A percentile compares a stretch with the other conserved stretches of the same genome.
Conservation (phyloP, 2,888 invertebrate genomes). For the Drosophila quinaria region DNA sequence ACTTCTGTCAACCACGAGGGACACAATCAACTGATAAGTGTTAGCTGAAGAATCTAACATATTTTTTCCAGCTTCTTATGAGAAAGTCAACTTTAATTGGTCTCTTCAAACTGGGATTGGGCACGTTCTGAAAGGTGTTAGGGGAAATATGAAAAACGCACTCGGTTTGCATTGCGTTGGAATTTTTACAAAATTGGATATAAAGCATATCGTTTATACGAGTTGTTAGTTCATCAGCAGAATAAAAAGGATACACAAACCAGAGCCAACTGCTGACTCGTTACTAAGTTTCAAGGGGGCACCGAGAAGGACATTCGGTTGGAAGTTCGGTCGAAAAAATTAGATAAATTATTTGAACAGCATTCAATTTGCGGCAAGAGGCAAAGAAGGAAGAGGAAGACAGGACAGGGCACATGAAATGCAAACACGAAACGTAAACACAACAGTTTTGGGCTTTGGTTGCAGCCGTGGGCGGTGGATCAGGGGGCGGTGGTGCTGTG, state of each 20-base stretch:
- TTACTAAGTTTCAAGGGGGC: conserved; percentile 19
- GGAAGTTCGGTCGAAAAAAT: conserved; percentile 41
- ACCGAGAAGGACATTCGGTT: conserved; percentile 3
- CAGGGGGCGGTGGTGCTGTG: background rate
- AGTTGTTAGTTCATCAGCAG: conserved; percentile 7
- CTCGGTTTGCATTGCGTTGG: conserved; percentile 5
- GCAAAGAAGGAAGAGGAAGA: background rate
- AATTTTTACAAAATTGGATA: conserved; percentile 14
- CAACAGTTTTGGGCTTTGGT: conserved; percentile 29
- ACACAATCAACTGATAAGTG: conserved; percentile 3
- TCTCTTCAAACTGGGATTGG: conserved; percentile 5
- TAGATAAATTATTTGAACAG: conserved; percentile 69
- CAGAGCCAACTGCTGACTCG: conserved; percentile 34
- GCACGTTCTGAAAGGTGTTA: conserved; percentile 12
- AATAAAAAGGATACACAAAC: conserved; percentile 10
- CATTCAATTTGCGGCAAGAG: conserved; percentile 66
- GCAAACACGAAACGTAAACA: conserved; percentile 65
- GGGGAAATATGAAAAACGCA: conserved; percentile 19
- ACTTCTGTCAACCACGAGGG: conserved; percentile 5
- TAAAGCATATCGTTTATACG: conserved; percentile 33
- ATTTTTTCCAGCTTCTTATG: conserved; percentile 9
- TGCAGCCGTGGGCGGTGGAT: conserved; percentile 30
- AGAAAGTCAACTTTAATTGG: conserved; percentile 37
- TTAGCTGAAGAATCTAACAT: conserved; percentile 4
- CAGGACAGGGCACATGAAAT: conserved; percentile 51